These are phyloP conservation scores for Pygoscelis adeliae DNA, from an alignment of 2,113 vertebrate species.

Conservation along the genomic window DNA sequence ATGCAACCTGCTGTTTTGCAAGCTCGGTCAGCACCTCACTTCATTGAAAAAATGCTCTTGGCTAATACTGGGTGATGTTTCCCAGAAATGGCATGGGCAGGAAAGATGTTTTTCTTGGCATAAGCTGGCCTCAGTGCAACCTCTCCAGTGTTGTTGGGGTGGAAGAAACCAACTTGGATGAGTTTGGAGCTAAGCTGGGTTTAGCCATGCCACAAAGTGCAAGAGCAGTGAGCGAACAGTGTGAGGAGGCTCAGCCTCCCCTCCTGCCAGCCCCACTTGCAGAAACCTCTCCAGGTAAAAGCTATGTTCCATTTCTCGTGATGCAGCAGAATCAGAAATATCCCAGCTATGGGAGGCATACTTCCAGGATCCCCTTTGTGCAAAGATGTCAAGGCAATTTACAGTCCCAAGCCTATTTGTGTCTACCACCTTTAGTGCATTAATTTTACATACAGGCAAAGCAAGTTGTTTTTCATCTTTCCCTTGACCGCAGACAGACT, in stretches of 20 bases:
- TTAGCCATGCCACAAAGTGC: neutral
- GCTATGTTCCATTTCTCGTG: neutral
- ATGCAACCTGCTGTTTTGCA: neutral
- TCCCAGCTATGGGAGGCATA: neutral
- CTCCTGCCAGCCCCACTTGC: neutral
- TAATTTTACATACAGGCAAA: conserved; percentile 22
- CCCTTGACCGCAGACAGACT: neutral
- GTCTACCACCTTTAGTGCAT: conserved; percentile 18
- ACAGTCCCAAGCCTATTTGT: neutral
- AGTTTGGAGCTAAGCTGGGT: neutral
- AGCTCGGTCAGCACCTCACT: conserved; percentile 19
- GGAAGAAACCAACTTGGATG: neutral
- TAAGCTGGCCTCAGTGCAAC: neutral
- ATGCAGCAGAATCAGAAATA: neutral
- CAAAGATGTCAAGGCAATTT: neutral
- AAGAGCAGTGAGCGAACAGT: accelerated
- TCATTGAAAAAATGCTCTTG: neutral
- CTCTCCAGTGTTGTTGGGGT: neutral
- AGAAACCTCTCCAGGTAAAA: neutral
- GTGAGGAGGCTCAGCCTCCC: neutral
- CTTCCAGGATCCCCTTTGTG: neutral
- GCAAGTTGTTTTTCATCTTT: neutral
- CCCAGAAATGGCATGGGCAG: neutral
- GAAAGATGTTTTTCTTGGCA: neutral
- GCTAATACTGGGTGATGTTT: neutral